Evolutionary conservation across 2,113 vertebrate species (phyloP).

Genomic region (Alligator mississippiensis): DNA sequence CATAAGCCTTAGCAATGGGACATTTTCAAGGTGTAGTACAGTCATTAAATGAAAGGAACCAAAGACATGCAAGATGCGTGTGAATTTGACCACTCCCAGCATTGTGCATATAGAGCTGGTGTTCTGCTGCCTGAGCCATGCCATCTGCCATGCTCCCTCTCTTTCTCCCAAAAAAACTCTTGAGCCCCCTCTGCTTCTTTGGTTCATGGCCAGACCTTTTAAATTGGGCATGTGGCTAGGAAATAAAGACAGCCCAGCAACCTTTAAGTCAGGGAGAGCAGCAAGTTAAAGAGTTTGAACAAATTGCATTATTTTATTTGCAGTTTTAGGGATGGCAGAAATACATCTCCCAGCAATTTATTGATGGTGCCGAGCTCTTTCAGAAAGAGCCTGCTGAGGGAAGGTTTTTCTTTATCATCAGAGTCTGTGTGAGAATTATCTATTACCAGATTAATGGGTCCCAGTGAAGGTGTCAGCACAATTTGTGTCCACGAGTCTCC

Average conservation of each 20-base stretch:
- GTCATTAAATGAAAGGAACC: too few relatives aligned
- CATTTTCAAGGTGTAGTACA: too few relatives aligned
- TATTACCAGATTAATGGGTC: not conserved
- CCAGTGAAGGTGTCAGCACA: rapidly evolving
- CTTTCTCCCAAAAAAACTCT: slow-evolving; percentile 16
- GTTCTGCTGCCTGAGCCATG: slow-evolving; percentile 1
- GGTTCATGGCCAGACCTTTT: slow-evolving; percentile 7
- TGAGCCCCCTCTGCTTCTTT: slow-evolving; percentile 7
- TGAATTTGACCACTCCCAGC: not conserved
- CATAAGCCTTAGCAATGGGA: too few relatives aligned
- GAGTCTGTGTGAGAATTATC: not conserved
- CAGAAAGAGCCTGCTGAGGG: not conserved
- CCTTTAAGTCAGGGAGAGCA: slow-evolving; percentile 57
- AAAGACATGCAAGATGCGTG: rapidly evolving
- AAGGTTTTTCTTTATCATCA: not conserved
- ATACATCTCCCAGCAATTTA: slow-evolving; percentile 45
- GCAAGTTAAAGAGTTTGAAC: slow-evolving; percentile 41
- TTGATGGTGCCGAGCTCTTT: slow-evolving; percentile 16
- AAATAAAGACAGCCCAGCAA: slow-evolving; percentile 56
- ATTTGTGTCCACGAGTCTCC: not conserved
- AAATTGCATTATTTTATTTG: slow-evolving; percentile 41
- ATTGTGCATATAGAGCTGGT: not conserved
- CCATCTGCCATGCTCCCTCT: slow-evolving; percentile 25
- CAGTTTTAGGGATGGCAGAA: slow-evolving; percentile 24
- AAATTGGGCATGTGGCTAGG: slow-evolving; percentile 58